Evolutionary conservation across 2,888 invertebrate genomes (phyloP).

Genomic region (Rhagophthalmus giganteus): DNA sequence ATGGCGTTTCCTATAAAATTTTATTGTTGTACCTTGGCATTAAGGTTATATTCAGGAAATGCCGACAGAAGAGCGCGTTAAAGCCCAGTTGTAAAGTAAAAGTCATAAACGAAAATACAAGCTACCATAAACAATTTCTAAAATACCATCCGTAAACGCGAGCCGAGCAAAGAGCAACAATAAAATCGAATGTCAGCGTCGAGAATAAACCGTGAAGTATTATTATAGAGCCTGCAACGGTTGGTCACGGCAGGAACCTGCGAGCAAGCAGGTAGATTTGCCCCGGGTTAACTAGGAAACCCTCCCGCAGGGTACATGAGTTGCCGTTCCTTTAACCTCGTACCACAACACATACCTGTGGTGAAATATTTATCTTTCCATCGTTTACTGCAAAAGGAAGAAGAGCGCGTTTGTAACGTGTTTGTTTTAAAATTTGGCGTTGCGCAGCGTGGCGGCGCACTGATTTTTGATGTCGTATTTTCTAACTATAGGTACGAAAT

Average conservation of each 20-base stretch:
- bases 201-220: conserved; percentile 3
- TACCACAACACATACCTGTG: conserved; percentile 24
- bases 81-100: conserved; percentile 6
- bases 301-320: conserved; percentile 51
- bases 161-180: conserved; percentile 15
- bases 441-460: no score
- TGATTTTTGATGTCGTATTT: no score
- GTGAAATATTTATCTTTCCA: conserved; percentile 19
- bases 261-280: conserved; percentile 38
- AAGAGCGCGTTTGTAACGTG: no score
- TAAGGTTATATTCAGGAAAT: no score
- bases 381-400: conserved; percentile 16
- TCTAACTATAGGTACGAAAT: no score
- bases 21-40: no score
- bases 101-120: neutral
- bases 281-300: conserved; percentile 55
- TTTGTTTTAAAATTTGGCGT: no score
- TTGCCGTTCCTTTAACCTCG: conserved; percentile 21
- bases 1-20: no score
- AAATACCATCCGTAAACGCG: conserved; percentile 2
- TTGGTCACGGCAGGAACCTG: conserved; percentile 42
- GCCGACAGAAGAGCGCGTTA: neutral
- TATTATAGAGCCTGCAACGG: conserved; percentile 37
- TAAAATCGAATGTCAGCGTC: conserved; percentile 17
- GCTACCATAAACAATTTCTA: conserved; percentile 8